Base-by-base conservation (phyloP, 2,797 vertebrate genomes). In the Anguilla marmorata region DNA sequence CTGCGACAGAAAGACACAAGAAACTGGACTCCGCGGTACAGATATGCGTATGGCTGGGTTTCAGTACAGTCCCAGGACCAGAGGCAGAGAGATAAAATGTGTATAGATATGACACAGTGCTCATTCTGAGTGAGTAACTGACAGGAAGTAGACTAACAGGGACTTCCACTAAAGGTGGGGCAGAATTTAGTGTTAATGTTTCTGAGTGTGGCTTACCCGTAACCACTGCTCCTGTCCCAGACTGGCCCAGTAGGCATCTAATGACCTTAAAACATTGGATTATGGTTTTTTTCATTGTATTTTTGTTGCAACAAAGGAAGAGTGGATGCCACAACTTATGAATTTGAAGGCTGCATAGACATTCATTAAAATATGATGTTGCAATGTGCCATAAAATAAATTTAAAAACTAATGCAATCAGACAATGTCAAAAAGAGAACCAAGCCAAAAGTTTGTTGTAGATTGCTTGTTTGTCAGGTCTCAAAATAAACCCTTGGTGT, bases 81-180 rank as follows among this genome's bases (percentile, higher is more conserved):
- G 19, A 45, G 45, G 41, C 33, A n/a, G 45, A 50, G 79, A n/a
- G 27, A 80, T 21, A 80, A 45, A 19, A 3, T 19, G 41, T 80
- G 37, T 80, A 48, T 7, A 45, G 37, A 80, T 1, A 80, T 80
- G 33, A 45, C 76, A 27, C 41, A 76, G 27, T n/a, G 11, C n/a
- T 80, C n/a, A 80, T 80, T 80, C 76, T 48, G 76, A 80, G 37
- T 14, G 16, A 82, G 41, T 21, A 24, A n/a, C 80, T 87, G 58
- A 82, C 86, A 87, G 54, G 86, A 87, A 87, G 79, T 48, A 69
- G 4, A 72, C 41, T 37, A 50, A 69, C 30, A 69, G 60, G 58
- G 41, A 84, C 58, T 87, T 87, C 86, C 86, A 87, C 86, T 82
- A 87, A 87, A 80, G 54, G 74, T 74, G 33, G 48, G 58, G 12